A percentile compares a stretch with the other conserved stretches of the same genome.
phyloP scores from a whole-genome alignment of 2,888 invertebrate species.

The Cataglyphis cursor region DNA sequence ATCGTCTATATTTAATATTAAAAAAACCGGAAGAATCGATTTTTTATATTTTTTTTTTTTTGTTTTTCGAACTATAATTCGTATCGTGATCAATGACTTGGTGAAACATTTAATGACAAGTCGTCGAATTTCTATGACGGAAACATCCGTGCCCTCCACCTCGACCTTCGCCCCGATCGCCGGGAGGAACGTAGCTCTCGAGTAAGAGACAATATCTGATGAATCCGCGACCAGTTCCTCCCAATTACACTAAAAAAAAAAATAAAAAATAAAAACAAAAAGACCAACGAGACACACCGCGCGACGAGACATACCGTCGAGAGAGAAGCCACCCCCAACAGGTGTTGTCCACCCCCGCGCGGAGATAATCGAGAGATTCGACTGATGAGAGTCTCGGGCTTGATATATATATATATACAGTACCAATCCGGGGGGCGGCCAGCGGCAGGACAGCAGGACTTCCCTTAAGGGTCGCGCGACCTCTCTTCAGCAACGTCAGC shows the following conservation, averaged over 20 bases:
- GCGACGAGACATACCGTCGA: slow-evolving; percentile 50
- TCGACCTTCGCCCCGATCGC: neutral
- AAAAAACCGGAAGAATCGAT: neutral
- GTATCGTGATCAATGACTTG: neutral
- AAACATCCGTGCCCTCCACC: neutral
- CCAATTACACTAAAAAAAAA: slow-evolving; percentile 41
- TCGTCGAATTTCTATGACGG: slow-evolving; percentile 30
- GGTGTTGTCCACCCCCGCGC: slow-evolving; percentile 38
- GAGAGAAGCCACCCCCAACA: slow-evolving; percentile 48
- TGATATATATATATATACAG: slow-evolving; percentile 78
- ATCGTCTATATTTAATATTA: too few species aligned
- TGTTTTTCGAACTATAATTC: neutral
- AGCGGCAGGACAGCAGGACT: slow-evolving; percentile 59
- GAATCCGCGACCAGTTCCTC: slow-evolving; percentile 14
- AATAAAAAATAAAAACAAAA: slow-evolving; percentile 43
- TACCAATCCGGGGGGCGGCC: slow-evolving; percentile 76
- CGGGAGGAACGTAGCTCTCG: slow-evolving; percentile 7
- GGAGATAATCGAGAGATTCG: slow-evolving; percentile 48
- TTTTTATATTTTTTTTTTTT: neutral
- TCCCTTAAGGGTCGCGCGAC: slow-evolving; percentile 64
- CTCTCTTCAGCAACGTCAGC: slow-evolving; percentile 83
- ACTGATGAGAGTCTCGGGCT: slow-evolving; percentile 76
- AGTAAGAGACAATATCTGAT: neutral
- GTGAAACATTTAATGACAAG: neutral
- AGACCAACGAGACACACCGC: slow-evolving; percentile 53